A percentile compares a stretch with the other conserved stretches of the same genome.
phyloP scores from a whole-genome alignment of 2,797 vertebrate genomes.

The Microcaecilia unicolor region DNA sequence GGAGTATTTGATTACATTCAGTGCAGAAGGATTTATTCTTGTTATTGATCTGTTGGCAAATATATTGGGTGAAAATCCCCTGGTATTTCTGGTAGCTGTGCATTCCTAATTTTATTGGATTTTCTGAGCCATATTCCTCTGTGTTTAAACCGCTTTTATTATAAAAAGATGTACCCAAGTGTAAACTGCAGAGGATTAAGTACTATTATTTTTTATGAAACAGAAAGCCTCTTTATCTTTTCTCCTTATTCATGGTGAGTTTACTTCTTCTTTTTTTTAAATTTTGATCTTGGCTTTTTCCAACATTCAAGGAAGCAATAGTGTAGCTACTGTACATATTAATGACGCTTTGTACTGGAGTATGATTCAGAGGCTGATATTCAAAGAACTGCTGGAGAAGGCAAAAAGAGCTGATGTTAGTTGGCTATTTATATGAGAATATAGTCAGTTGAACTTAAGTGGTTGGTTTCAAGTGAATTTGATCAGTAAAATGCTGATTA shows the following conservation, averaged over 20 bases:
- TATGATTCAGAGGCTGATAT: too few species aligned
- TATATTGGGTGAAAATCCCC: slow-evolving; percentile 72
- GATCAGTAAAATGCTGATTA: too few species aligned
- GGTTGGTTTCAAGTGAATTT: too few species aligned
- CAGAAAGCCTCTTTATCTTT: slow-evolving; percentile 9
- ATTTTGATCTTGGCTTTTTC: slow-evolving; percentile 3
- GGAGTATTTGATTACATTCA: slow-evolving; percentile 63
- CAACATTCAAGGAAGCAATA: background rate
- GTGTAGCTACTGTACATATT: background rate
- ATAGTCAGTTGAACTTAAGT: too few species aligned
- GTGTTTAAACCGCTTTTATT: slow-evolving; percentile 44
- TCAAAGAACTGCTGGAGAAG: too few species aligned
- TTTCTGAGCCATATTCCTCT: slow-evolving; percentile 35
- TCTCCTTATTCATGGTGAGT: background rate
- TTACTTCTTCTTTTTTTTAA: slow-evolving; percentile 26
- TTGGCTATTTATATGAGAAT: too few species aligned
- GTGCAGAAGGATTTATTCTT: slow-evolving; percentile 67
- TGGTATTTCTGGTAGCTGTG: slow-evolving; percentile 43
- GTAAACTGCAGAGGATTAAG: slow-evolving; percentile 23
- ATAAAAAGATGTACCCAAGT: slow-evolving; percentile 28
- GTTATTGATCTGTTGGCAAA: slow-evolving; percentile 82
- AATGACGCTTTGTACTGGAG: background rate
- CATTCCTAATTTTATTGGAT: slow-evolving; percentile 49
- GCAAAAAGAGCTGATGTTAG: too few species aligned
- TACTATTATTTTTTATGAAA: slow-evolving; percentile 9